Evolutionary conservation across 2,113 vertebrate genomes (phyloP).

Genomic region (Cephalophus harveyi): DNA sequence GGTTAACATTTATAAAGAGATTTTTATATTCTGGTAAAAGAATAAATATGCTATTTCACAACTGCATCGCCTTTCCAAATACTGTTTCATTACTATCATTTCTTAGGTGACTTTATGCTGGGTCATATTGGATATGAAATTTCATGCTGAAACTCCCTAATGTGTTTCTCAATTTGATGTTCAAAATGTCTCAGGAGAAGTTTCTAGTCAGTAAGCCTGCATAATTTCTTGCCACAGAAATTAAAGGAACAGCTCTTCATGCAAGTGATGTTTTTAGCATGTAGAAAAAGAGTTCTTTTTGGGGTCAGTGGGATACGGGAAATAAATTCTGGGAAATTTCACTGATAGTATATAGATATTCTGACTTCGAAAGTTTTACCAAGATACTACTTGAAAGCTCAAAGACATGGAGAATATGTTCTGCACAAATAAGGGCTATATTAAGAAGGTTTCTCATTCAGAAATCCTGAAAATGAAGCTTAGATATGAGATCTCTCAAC

Average conservation of each 20-base stretch:
- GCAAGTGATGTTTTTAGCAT: neutral
- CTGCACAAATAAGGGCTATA: neutral
- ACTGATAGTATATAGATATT: neutral
- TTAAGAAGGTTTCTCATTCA: neutral
- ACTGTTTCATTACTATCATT: neutral
- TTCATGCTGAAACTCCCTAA: neutral
- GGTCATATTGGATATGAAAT: neutral
- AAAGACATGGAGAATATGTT: neutral
- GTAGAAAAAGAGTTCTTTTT: neutral
- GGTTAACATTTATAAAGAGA: neutral
- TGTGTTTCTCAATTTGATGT: neutral
- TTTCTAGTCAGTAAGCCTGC: neutral
- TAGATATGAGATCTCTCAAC: neutral
- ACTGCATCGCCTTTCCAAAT: neutral
- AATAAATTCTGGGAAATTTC: neutral
- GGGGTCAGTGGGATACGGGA: neutral
- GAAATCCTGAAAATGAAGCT: neutral
- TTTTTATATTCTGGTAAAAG: neutral
- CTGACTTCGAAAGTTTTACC: neutral
- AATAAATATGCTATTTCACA: neutral
- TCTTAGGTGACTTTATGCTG: neutral
- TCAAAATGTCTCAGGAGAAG: neutral
- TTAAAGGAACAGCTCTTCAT: neutral
- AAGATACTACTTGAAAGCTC: neutral
- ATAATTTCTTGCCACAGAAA: neutral